Percentiles rank a stretch among this genome's conserved stretches.
These are phyloP conservation scores for Lytechinus pictus DNA, from an alignment of 35 echinoderm and acorn worm species.

Conservation along the genomic window DNA sequence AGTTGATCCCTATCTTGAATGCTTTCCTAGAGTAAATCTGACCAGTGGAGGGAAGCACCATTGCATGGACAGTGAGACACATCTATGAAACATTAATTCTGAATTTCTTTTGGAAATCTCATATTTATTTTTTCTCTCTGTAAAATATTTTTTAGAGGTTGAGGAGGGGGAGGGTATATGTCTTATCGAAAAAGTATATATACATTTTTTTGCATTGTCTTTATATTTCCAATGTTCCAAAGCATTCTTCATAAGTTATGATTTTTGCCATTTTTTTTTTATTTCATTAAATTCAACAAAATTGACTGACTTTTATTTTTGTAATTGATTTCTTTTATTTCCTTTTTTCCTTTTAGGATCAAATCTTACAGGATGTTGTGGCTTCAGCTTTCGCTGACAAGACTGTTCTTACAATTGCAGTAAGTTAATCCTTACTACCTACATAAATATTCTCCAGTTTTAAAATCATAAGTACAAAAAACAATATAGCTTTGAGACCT, in stretches of 20 bases:
- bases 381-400: conserved; percentile 66
- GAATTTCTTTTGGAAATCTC: too few relatives aligned
- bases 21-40: too few relatives aligned
- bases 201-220: neutral
- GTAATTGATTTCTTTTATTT: neutral
- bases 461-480: too few relatives aligned
- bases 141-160: too few relatives aligned
- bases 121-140: too few relatives aligned
- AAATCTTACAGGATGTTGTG: conserved; percentile 75
- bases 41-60: too few relatives aligned
- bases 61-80: too few relatives aligned
- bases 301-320: neutral
- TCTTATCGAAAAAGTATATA: too few relatives aligned
- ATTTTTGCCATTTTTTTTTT: neutral
- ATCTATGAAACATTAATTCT: too few relatives aligned
- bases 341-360: conserved; percentile 53
- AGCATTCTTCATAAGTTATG: neutral
- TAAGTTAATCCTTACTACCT: conserved; percentile 52
- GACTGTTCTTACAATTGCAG: conserved; percentile 78
- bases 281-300: neutral
- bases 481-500: too few relatives aligned
- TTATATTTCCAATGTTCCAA: neutral
- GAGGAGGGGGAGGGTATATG: too few relatives aligned
- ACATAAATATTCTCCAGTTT: too few relatives aligned
- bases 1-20: neutral